Evolutionary conservation across 37 sponge, comb jelly and placozoan genomes (phyloP).

Genomic region (Cliona cf. orientalis): DNA sequence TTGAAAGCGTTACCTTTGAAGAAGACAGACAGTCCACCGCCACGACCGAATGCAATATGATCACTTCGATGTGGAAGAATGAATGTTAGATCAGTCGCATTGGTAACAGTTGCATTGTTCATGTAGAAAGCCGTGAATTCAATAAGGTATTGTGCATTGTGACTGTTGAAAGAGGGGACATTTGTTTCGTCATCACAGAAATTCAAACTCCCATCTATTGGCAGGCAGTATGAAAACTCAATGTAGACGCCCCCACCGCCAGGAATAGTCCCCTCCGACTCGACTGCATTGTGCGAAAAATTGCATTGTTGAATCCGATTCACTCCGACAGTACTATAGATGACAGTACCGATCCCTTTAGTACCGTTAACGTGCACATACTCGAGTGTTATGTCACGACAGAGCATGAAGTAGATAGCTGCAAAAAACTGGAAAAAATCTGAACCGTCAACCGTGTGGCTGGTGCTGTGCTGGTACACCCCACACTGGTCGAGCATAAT

Average conservation of each 20-base stretch:
- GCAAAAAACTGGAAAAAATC: background rate
- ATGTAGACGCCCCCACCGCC: constrained; percentile 67
- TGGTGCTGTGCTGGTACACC: constrained; percentile 29
- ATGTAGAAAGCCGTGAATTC: background rate
- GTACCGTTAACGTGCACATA: constrained; percentile 23
- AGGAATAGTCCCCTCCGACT: background rate
- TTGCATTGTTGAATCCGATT: background rate
- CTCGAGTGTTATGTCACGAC: constrained; percentile 11
- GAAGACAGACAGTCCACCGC: constrained; percentile 71
- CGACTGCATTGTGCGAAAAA: constrained; percentile 14
- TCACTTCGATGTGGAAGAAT: constrained; percentile 37
- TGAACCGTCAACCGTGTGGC: background rate
- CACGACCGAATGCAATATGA: constrained; percentile 73
- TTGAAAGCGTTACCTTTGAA: constrained; percentile 57
- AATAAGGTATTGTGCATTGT: constrained; percentile 22
- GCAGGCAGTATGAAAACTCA: constrained; percentile 58
- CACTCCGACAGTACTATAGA: constrained; percentile 33
- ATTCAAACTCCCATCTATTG: constrained; percentile 18
- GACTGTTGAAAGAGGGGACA: background rate
- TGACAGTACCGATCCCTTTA: constrained; percentile 35
- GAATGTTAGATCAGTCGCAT: constrained; percentile 1
- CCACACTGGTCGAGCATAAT: constrained; percentile 23
- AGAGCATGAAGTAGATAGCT: constrained; percentile 40
- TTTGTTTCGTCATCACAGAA: background rate
- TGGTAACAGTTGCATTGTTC: constrained; percentile 21